Evolutionary conservation across 2,888 invertebrate species (phyloP).

Genomic region (Monoplex corrugatus): DNA sequence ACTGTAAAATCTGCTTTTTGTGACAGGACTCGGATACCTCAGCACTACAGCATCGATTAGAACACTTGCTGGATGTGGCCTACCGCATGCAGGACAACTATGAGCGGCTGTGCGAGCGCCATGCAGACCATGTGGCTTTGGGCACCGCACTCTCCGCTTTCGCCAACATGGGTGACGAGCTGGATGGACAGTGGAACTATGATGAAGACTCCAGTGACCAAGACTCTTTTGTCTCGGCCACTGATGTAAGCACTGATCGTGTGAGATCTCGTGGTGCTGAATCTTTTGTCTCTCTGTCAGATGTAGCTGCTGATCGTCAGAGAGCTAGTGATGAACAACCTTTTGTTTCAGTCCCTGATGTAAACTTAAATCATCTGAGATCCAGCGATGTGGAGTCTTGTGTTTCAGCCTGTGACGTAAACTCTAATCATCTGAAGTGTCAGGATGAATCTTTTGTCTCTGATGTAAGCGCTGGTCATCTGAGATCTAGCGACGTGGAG

Average conservation of each 20-base stretch:
- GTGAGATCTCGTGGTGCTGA: not conserved
- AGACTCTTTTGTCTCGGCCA: constrained; percentile 97
- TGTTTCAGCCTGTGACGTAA: too few species aligned
- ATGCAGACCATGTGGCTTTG: constrained; percentile 73
- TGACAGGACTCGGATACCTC: constrained; percentile 73
- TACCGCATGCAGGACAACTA: constrained; percentile 91
- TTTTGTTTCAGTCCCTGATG: not conserved
- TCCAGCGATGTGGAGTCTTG: too few species aligned
- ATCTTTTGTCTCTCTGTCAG: not conserved
- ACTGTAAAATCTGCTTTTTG: not conserved
- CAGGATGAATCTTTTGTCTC: too few species aligned
- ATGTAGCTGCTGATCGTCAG: not conserved
- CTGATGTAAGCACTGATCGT: constrained; percentile 85
- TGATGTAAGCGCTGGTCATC: too few species aligned
- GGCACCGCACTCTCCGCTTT: constrained; percentile 74
- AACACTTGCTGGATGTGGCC: constrained; percentile 90
- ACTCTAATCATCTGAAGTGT: too few species aligned
- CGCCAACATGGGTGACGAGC: constrained; percentile 64
- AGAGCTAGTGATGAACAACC: not conserved
- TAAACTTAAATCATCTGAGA: too few species aligned
- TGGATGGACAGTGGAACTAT: constrained; percentile 62
- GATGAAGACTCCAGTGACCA: constrained; percentile 77
- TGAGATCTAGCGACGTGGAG: too few species aligned
- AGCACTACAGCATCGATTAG: constrained; percentile 86
- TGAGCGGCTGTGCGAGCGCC: constrained; percentile 72